Percentiles rank a stretch among this genome's conserved stretches.
Evolutionary conservation across 2,888 invertebrate species (phyloP).

Genomic region (Atrina japonica): DNA sequence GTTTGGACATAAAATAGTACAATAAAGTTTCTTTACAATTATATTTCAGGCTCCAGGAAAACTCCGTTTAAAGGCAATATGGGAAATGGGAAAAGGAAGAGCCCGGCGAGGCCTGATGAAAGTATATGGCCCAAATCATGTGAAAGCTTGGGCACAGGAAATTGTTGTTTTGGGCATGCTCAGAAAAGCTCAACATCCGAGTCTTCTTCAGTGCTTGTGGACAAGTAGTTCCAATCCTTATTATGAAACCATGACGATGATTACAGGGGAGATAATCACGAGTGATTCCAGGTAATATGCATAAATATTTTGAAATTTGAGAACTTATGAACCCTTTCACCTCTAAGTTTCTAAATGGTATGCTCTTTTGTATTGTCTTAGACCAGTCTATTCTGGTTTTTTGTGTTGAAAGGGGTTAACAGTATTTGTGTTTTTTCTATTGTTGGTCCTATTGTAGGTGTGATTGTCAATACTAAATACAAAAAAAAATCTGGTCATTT

Average conservation of each 20-base stretch:
- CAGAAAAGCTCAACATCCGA: slow-evolving; percentile 67
- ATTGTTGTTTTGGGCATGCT: slow-evolving; percentile 75
- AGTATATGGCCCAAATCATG: slow-evolving; percentile 68
- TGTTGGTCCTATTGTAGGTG: too few relatives aligned
- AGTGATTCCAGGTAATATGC: slow-evolving; percentile 73
- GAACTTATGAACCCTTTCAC: too few relatives aligned
- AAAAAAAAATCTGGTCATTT: too few relatives aligned
- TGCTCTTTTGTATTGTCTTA: too few relatives aligned
- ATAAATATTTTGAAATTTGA: too few relatives aligned
- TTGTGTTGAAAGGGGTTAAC: too few relatives aligned
- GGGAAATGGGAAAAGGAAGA: slow-evolving; percentile 63
- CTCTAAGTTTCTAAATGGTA: too few relatives aligned
- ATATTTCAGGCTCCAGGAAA: slow-evolving; percentile 67
- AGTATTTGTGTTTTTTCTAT: too few relatives aligned
- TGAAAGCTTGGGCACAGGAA: slow-evolving; percentile 76
- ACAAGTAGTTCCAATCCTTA: slow-evolving; percentile 74
- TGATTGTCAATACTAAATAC: too few relatives aligned
- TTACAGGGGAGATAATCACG: slow-evolving; percentile 73
- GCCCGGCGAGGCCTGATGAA: slow-evolving; percentile 70
- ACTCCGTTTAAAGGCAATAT: slow-evolving; percentile 67
- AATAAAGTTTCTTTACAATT: too few relatives aligned
- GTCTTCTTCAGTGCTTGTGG: slow-evolving; percentile 74
- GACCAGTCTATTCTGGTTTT: too few relatives aligned
- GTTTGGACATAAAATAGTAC: too few relatives aligned
- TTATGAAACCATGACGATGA: slow-evolving; percentile 74